Evolutionary conservation across 2,797 vertebrate species (phyloP), one percentile per base, ranked within the genome.

Genomic region (Nannoperca australis): DNA sequence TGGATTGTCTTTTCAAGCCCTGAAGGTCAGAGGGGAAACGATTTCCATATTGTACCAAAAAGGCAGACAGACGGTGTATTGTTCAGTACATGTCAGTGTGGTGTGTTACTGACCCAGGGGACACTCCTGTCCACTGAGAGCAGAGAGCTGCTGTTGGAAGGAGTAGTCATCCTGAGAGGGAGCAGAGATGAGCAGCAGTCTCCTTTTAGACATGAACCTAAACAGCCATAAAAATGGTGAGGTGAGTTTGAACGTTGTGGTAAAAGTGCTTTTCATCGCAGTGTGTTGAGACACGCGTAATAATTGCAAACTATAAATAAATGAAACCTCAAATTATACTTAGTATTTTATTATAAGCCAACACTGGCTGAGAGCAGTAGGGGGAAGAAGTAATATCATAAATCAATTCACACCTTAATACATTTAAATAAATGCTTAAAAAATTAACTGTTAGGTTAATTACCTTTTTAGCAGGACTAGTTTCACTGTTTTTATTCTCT

Each of bases 161-260:
- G 90, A 94, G 81, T 95, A 95, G 70, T 96, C 95, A 1, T 95
- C 95, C 64, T 94, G 91, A 65, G 89, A 85, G 5, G 95, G 94
- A 76, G 95, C 86, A 27, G 95, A 96, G 74, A 96, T 85, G 69
- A 96, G 84, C 71, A 96, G 73, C 73, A 96, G 93, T 75, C 96
- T 93, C 75, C 95, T 91, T 78, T 95, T 95, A 9, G 95, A 95
- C 89, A 93, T 90, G 72, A 96, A 96, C 86, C 96, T 96, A 40
- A 38, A 84, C 2, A 34, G 36, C 15, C 18, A 77, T 8, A 6
- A 3, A 66, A 71, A 70, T 0, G 7, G 7, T 1, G 6, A 36
- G 4, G 5, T 17, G 3, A 20, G 32, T 44, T 38, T 70, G 6
- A 34, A 40, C 34, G 10, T 53, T 32, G 8, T 32, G 7, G 7